Conservation (phyloP, 2,797 vertebrate genomes). For the Coregonus suidteri region DNA sequence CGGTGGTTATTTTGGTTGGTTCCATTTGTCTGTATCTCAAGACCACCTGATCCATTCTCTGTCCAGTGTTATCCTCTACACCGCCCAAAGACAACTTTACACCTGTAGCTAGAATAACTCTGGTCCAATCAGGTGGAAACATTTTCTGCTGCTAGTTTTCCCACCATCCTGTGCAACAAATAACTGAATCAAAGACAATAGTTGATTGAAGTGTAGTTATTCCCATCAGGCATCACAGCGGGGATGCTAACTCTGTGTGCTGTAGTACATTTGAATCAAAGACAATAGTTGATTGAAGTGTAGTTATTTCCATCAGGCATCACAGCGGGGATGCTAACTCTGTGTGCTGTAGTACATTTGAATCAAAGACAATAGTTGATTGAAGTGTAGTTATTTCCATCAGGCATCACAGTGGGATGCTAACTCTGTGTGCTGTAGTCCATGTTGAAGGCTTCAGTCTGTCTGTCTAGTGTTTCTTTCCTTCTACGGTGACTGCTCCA, state of each 20-base stretch:
- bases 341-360: not conserved
- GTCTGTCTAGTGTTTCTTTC: no score
- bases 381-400: conserved; percentile 13
- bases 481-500: conserved; percentile 50
- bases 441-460: not conserved
- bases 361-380: not conserved
- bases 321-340: not conserved
- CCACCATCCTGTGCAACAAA: not conserved
- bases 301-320: conserved; percentile 36
- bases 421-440: not conserved
- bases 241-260: not conserved
- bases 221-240: conserved; percentile 35
- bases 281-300: not conserved
- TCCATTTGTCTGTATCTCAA: not conserved
- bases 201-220: not conserved
- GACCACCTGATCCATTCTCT: no score
- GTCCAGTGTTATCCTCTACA: no score
- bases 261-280: not conserved
- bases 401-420: conserved; percentile 26
- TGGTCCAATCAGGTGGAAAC: conserved; percentile 32
- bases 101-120: not conserved
- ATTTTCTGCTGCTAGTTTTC: conserved; percentile 3
- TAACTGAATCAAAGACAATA: not conserved
- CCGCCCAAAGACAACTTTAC: no score
- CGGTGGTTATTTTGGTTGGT: not conserved